These are phyloP conservation scores for Ophioninae sp. DNA, from an alignment of 2,888 invertebrate species.

Conservation along the genomic window DNA sequence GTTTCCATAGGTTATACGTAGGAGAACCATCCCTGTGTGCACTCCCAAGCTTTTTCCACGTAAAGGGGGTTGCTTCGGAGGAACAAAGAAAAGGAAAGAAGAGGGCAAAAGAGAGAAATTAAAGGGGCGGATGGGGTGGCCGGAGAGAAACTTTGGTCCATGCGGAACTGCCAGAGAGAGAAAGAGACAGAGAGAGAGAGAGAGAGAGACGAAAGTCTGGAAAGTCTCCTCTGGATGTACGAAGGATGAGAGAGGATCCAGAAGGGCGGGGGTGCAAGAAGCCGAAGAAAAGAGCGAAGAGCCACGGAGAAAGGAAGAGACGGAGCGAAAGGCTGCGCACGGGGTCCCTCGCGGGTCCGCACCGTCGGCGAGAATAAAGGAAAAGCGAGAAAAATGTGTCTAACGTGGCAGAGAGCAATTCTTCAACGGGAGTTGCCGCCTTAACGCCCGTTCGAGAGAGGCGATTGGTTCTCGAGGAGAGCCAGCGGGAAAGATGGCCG, in stretches of 20 bases:
- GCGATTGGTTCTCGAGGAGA: constrained; percentile 81
- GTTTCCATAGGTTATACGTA: constrained; percentile 22
- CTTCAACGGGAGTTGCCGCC: constrained; percentile 81
- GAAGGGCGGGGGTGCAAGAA: constrained; percentile 40
- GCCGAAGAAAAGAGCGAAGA: constrained; percentile 57
- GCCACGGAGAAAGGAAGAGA: constrained; percentile 49
- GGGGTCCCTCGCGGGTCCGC: constrained; percentile 70
- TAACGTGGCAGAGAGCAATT: constrained; percentile 80
- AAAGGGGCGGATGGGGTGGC: constrained; percentile 50
- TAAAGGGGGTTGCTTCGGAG: constrained; percentile 63
- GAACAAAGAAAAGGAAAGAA: constrained; percentile 79
- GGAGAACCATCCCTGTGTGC: constrained; percentile 38
- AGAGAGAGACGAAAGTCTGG: constrained; percentile 51
- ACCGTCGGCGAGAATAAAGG: constrained; percentile 79
- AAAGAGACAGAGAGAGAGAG: constrained; percentile 42
- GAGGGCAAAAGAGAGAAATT: constrained; percentile 65
- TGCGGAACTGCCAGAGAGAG: constrained; percentile 36
- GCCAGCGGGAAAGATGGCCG: constrained; percentile 81
- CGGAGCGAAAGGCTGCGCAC: constrained; percentile 56
- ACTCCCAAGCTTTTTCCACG: constrained; percentile 36
- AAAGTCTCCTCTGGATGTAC: constrained; percentile 62
- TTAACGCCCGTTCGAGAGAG: constrained; percentile 78
- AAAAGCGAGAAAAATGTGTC: constrained; percentile 82
- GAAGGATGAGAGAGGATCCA: constrained; percentile 57
- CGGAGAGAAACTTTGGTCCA: constrained; percentile 33